phyloP scores from a whole-genome alignment of 2,797 vertebrate genomes.

The Enteromius fasciolatus region DNA sequence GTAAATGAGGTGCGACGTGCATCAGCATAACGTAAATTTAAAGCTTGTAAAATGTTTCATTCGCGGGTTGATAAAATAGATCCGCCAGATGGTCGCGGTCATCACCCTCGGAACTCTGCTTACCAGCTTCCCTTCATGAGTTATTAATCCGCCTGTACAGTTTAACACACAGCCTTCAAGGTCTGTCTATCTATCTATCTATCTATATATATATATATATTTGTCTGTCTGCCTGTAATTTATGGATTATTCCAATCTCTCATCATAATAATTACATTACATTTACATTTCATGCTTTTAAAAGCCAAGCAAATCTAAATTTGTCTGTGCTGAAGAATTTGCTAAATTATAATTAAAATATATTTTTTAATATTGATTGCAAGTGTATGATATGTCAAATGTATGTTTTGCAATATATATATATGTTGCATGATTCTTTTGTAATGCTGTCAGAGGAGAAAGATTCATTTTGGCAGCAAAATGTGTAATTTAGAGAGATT shows the following conservation, averaged over 20 bases:
- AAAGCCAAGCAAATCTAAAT: background rate
- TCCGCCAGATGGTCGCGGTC: conserved; percentile 17
- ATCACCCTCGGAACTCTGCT: conserved; percentile 6
- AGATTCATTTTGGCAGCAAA: background rate
- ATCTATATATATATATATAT: too few relatives aligned
- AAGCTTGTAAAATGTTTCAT: conserved; percentile 43
- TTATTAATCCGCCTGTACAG: conserved; percentile 21
- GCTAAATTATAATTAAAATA: background rate
- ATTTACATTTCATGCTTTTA: background rate
- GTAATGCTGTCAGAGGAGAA: background rate
- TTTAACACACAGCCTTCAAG: background rate
- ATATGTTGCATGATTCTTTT: background rate
- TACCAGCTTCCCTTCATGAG: conserved; percentile 28
- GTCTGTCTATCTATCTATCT: background rate
- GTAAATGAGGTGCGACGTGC: conserved; percentile 66
- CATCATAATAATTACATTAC: too few relatives aligned
- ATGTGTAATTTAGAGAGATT: background rate
- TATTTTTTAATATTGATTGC: background rate
- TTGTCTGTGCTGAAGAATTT: background rate
- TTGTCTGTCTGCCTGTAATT: background rate
- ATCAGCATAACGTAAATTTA: conserved; percentile 55
- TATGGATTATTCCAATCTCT: background rate
- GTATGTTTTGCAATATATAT: background rate
- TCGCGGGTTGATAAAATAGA: conserved; percentile 41
- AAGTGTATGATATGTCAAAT: background rate